Evolutionary conservation across 2,113 vertebrate species (phyloP), one percentile per base, ranked within the genome.

Genomic region (Limanda limanda): DNA sequence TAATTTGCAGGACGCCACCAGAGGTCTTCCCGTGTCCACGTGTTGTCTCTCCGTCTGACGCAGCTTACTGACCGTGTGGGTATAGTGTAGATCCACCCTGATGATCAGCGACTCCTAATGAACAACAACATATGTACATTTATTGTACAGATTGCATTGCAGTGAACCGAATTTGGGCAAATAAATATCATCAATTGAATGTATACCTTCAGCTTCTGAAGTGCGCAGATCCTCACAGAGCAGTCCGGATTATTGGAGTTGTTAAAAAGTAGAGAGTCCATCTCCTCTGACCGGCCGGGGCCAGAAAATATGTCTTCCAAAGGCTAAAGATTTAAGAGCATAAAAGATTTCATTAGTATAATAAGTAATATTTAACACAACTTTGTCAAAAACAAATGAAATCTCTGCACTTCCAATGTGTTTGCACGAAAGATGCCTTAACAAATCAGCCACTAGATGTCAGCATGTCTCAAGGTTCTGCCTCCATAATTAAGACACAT

Each of bases 181-280:
- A 27, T 59, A 35, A 15, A 67, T 11, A 47, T 37, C 6, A 56
- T 5, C 7, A 6, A 51, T 18, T 51, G 15, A 11, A 5, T 67
- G 27, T 76, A 85, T 89, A 95, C 95, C 95, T 94, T 88, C 4
- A 95, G 93, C 68, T 90, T 96, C 79, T 97, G 96, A 27, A 97
- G 94, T 57, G 88, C 91, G 14, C 92, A 94, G 35, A 97, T 93
- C 72, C 93, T 91, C 10, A 97, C 64, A 64, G 88, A 68, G 0
- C 92, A 94, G 83, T 96, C 95, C 21, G 91, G 73, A 54, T 89
- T 88, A 21, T 94, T 74, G 56, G 40, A 72, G 25, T 80, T 85
- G 59, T 58, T 90, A 1, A 93, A 55, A 0, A 96, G 80, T 6
- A 96, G 88, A 42, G 92, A 92, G 64, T 95, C 92, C 79, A 95